Evolutionary conservation across 2,888 invertebrate species (phyloP), one percentile per base, ranked within the genome.

Genomic region (Himalopsyche tibetana): DNA sequence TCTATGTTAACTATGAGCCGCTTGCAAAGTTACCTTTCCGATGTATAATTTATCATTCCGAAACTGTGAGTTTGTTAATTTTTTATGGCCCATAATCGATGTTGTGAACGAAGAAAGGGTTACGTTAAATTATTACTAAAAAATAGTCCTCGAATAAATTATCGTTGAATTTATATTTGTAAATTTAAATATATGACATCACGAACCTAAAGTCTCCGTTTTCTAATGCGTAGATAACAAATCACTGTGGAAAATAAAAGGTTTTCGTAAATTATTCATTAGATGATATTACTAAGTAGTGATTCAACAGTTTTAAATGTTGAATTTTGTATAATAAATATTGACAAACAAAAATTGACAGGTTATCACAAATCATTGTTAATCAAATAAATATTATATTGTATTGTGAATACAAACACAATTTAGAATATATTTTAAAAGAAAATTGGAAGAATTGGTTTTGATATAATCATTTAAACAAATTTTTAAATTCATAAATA

Each of bases 11-110:
- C 63, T 63, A 63, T 19, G 63, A 63, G 63, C 63, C 19, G 63
- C 63, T 28, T 19, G 63, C 69, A 63, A 84, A 81, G 84, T 81
- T 84, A 80, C 81, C 81, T 84, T 80, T 82, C 55, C 82, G 55
- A 40, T 83, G 69, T 82, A 80, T 55, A 85, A 88, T 88, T 88
- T 88, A 86, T 88, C 86, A 88, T 88, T 88, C 88, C 38, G 84
- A 81, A 85, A 82, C 88, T 63, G 88, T 87, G 88, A 88, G 88
- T 88, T 89, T 88, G 87, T 89, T 88, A 88, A 87, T 87, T 87
- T 87, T 88, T 87, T 88, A 87, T 87, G 84, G 86, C 87, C 84
- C 74, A 83, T 88, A 88, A 87, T 88, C 86, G 88, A 88, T 88
- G 88, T 87, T 87, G 85, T 84, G 79, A 74, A 83, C 86, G 55